Conservation (phyloP, 2,888 invertebrate genomes). For the Thera obeliscata region DNA sequence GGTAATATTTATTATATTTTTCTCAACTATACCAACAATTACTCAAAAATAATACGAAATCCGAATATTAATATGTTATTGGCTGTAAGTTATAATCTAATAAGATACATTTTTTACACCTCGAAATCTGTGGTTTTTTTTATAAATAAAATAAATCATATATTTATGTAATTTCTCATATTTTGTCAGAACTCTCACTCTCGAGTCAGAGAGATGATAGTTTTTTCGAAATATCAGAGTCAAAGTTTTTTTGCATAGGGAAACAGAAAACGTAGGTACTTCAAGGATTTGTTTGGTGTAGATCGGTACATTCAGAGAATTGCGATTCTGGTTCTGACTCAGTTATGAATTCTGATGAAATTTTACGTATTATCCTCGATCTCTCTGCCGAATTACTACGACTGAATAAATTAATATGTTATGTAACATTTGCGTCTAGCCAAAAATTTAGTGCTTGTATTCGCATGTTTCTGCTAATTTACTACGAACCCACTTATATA, state of each 20-base stretch:
- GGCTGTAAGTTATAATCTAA: too few relatives aligned
- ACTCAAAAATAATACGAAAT: too few relatives aligned
- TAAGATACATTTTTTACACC: too few relatives aligned
- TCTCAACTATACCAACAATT: too few relatives aligned
- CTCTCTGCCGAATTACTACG: slow-evolving; percentile 44
- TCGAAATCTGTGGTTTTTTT: too few relatives aligned
- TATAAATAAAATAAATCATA: too few relatives aligned
- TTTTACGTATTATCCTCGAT: slow-evolving; percentile 42
- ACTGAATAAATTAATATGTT: slow-evolving; percentile 45
- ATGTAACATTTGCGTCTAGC: slow-evolving; percentile 48
- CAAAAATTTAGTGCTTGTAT: slow-evolving; percentile 48
- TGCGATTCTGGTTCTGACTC: slow-evolving; percentile 38
- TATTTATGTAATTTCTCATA: too few relatives aligned
- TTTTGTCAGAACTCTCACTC: background rate
- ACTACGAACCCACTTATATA: slow-evolving; percentile 30
- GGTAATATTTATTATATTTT: too few relatives aligned
- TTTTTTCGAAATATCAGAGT: slow-evolving; percentile 15
- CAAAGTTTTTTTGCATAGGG: slow-evolving; percentile 31
- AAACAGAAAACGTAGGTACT: slow-evolving; percentile 24
- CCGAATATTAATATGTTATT: too few relatives aligned
- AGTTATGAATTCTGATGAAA: slow-evolving; percentile 47
- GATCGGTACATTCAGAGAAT: slow-evolving; percentile 29
- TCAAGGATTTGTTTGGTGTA: slow-evolving; percentile 22
- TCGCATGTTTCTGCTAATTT: slow-evolving; percentile 56
- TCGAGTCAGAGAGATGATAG: background rate